A percentile compares a stretch with the other conserved stretches of the same genome.
Conservation (phyloP, 2,888 invertebrate species). For the Lochmaea capreae region DNA sequence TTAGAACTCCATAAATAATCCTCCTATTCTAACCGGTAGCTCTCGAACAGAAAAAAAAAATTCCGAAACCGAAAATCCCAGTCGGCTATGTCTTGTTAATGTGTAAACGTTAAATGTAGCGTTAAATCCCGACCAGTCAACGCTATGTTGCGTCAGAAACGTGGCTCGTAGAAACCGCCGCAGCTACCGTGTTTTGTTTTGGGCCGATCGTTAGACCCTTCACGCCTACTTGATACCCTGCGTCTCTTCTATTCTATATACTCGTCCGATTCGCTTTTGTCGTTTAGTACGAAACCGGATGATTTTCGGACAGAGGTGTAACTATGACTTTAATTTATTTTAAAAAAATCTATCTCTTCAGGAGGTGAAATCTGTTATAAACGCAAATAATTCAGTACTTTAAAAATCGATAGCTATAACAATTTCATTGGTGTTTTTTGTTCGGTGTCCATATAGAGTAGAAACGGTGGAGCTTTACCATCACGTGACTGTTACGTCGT, state of each 20-base stretch:
- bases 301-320: neutral
- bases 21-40: slow-evolving; percentile 18
- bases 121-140: slow-evolving; percentile 26
- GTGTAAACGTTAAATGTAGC: slow-evolving; percentile 9
- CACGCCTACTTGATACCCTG: slow-evolving; percentile 42
- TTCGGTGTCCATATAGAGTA: too few species aligned
- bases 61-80: slow-evolving; percentile 15
- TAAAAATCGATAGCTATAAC: too few species aligned
- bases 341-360: too few species aligned
- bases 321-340: neutral
- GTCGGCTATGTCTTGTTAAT: slow-evolving; percentile 2
- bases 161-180: slow-evolving; percentile 43
- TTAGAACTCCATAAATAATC: slow-evolving; percentile 30
- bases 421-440: too few species aligned
- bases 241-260: slow-evolving; percentile 16
- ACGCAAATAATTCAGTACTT: too few species aligned
- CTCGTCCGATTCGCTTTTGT: neutral
- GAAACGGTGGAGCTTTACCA: too few species aligned
- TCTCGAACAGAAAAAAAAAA: neutral
- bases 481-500: too few species aligned
- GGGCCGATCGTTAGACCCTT: slow-evolving; percentile 31
- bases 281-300: neutral
- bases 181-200: slow-evolving; percentile 33
- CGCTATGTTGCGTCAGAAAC: slow-evolving; percentile 46
- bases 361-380: too few species aligned